Conservation (phyloP, 1,140 invertebrate species). For the Drosophila kikkawai region DNA sequence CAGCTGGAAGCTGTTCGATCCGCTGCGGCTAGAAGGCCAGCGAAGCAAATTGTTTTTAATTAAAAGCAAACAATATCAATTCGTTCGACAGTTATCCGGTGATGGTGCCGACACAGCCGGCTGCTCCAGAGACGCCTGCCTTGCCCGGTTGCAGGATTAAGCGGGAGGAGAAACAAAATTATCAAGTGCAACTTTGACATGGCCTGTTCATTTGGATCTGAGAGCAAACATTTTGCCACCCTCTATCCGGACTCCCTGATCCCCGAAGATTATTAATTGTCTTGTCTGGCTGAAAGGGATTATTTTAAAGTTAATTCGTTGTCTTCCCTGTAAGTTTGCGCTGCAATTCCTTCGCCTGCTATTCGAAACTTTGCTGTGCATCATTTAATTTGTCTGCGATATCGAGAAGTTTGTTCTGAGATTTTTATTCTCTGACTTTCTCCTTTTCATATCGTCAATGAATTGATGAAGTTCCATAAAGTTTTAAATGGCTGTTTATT, state of each 20-base stretch:
- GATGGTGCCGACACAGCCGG: conserved; percentile 71
- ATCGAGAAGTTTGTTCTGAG: conserved; percentile 54
- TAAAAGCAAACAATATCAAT: conserved; percentile 83
- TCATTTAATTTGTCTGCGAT: conserved; percentile 73
- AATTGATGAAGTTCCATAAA: conserved; percentile 48
- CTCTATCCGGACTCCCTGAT: neutral
- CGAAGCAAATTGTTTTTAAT: conserved; percentile 83
- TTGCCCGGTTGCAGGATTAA: conserved; percentile 52
- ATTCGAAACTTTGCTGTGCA: conserved; percentile 61
- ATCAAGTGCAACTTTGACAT: conserved; percentile 55
- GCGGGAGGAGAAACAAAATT: conserved; percentile 37
- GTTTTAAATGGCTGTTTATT: conserved; percentile 26
- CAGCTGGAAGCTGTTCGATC: conserved; percentile 34
- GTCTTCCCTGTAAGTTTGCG: conserved; percentile 23
- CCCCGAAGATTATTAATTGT: conserved; percentile 69
- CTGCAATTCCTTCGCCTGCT: conserved; percentile 41
- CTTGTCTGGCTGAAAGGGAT: conserved; percentile 55
- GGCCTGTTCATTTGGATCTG: conserved; percentile 61
- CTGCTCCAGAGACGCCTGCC: conserved; percentile 9
- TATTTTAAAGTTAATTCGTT: conserved; percentile 44
- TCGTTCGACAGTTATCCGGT: conserved; percentile 82
- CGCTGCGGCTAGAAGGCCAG: conserved; percentile 75
- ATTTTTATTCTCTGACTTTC: conserved; percentile 50
- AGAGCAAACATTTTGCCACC: conserved; percentile 48
- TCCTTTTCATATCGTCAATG: conserved; percentile 32